Base-by-base conservation (phyloP, 2,797 vertebrate species). In the Coracias cyanogaster region DNA sequence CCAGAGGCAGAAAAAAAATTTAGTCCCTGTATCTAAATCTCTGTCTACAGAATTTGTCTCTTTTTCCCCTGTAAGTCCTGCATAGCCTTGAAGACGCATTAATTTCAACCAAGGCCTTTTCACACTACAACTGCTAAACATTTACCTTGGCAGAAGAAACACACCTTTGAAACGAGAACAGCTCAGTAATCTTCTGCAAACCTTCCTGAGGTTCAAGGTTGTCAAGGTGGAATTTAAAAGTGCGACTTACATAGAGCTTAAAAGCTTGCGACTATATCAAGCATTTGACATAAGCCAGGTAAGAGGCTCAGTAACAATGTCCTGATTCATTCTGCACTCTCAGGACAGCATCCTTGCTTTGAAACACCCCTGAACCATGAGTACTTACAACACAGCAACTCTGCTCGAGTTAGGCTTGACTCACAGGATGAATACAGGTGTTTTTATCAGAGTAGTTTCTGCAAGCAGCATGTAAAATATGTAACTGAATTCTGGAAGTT, bases 261-360 rank as follows among this genome's bases (percentile, higher is more conserved):
- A 95, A 93, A 96, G 92, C 91, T 89, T 93, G 89, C 26, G 89
- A 31, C 86, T 86, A 11, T 74, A 87, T 54, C 78, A 81, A 93
- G 93, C 89, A 61, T 54, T 67, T 87, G 86, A 85, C 78, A 80
- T 89, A 89, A 87, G 77, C 46, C 88, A 88, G 74, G 77, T 96
- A 96, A 96, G 86, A 94, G 74, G 93, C 94, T 94, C 94, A 90
- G 82, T 45, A 74, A 35, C n/a, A 41, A 58, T 0, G 7, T 61
- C 76, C 93, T 52, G 41, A 35, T 39, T 79, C 66, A 51, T 20
- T 46, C 0, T 26, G 51, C 48, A 33, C 51, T 54, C 39, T 6
- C 22, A 62, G 28, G 2, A 19, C 0, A 22, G 15, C 48, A 71
- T 33, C 79, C 77, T 58, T 19, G 33, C 79, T 70, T 60, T 17